Percentiles rank a stretch among this genome's conserved stretches.
Evolutionary conservation across 1,140 invertebrate species (phyloP).

Genomic region (Dinoponera quadriceps): DNA sequence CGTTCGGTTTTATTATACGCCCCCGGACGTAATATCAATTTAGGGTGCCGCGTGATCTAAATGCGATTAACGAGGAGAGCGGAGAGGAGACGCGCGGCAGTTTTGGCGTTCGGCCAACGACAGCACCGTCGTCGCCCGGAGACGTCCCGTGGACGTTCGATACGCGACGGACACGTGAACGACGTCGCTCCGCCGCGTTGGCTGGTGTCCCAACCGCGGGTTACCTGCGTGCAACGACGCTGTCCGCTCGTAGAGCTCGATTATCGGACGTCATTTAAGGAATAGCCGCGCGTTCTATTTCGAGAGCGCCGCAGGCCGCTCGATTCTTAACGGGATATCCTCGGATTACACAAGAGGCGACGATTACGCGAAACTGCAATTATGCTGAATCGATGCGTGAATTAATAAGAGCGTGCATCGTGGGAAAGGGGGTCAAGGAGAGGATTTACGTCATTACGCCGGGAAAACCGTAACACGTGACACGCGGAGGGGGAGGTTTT

Average conservation of each 20-base stretch:
- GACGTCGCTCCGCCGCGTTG: not conserved
- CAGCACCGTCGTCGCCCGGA: not conserved
- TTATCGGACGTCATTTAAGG: conserved; percentile 31
- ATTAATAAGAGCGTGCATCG: conserved; percentile 34
- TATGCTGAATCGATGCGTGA: conserved; percentile 47
- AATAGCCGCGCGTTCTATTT: conserved; percentile 23
- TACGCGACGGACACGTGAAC: not conserved
- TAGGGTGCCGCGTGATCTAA: conserved; percentile 16
- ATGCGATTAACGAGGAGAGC: conserved; percentile 23
- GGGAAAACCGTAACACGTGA: conserved; percentile 13
- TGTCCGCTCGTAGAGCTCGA: conserved; percentile 11
- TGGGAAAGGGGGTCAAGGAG: conserved; percentile 34
- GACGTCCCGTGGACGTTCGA: conserved; percentile 17
- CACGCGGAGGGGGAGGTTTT: not conserved
- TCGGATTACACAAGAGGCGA: conserved; percentile 25
- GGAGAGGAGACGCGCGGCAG: conserved; percentile 1
- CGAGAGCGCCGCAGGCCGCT: not conserved
- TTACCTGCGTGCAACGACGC: not conserved
- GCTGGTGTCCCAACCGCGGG: not conserved
- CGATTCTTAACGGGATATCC: conserved; percentile 21
- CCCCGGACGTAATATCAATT: conserved; percentile 43
- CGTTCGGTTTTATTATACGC: conserved; percentile 26
- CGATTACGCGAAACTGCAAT: conserved; percentile 29
- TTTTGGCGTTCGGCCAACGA: conserved; percentile 26
- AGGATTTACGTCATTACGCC: conserved; percentile 51